A percentile compares a stretch with the other conserved stretches of the same genome.
Conservation (phyloP, 37 sponge, comb jelly and placozoan species). For the Tethya wilhelma region DNA sequence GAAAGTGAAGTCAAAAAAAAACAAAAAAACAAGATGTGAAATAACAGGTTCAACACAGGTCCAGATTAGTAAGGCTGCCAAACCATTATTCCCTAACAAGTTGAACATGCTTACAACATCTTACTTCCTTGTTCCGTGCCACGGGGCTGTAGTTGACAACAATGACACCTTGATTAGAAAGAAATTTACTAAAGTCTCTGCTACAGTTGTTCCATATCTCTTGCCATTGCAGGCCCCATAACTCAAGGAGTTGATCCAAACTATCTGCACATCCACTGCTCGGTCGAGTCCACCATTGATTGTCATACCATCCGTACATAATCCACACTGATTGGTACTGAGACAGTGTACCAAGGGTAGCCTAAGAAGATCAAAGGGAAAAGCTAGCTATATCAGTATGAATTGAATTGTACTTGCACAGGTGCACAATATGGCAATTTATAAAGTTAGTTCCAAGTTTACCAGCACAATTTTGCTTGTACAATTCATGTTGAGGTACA, state of each 20-base stretch:
- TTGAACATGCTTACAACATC: no score
- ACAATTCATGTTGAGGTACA: neutral
- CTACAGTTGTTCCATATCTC: no score
- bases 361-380: neutral
- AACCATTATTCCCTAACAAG: no score
- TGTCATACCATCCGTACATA: constrained; percentile 23
- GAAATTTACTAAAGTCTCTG: neutral
- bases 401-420: neutral
- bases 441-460: neutral
- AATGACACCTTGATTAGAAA: neutral
- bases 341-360: neutral
- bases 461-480: neutral
- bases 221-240: neutral
- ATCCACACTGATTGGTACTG: constrained; percentile 26
- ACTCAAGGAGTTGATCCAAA: neutral
- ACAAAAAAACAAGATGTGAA: no score
- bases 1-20: no score
- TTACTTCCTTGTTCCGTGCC: no score
- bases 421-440: neutral
- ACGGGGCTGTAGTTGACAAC: constrained; percentile 22
- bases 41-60: no score
- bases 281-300: constrained; percentile 33
- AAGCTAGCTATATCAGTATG: neutral
- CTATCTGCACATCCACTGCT: neutral
- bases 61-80: no score